Conservation (phyloP, 2,113 vertebrate species). For the Balaeniceps rex region DNA sequence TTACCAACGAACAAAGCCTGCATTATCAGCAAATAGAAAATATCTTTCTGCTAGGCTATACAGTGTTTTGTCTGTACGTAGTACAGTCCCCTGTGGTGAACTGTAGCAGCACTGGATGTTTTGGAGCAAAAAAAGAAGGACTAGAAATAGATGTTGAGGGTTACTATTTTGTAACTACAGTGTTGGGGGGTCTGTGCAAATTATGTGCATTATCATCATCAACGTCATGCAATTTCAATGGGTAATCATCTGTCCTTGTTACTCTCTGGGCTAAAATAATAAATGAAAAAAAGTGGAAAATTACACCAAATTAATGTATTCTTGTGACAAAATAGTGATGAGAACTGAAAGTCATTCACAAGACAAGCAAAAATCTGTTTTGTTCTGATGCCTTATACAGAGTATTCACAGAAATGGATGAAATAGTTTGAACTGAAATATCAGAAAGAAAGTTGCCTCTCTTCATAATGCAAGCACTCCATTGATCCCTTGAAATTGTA, state of each 20-base stretch:
- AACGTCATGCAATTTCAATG: not conserved
- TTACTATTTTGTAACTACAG: not conserved
- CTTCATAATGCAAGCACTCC: not conserved
- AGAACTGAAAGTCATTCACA: not conserved
- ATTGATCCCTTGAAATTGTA: not conserved
- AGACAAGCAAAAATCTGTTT: conserved; percentile 19
- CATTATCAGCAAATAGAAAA: not conserved
- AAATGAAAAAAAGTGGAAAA: not conserved
- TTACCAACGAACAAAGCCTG: not conserved
- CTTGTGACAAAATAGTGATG: not conserved
- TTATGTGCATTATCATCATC: not conserved
- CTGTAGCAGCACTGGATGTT: not conserved
- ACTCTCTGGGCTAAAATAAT: not conserved
- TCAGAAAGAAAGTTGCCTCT: not conserved
- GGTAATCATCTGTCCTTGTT: conserved; percentile 8
- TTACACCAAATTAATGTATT: not conserved
- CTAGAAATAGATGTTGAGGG: not conserved
- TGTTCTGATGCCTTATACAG: not conserved
- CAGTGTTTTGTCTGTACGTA: not conserved
- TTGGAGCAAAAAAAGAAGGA: not conserved
- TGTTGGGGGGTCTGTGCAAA: not conserved
- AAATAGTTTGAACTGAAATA: conserved; percentile 16
- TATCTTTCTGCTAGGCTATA: not conserved
- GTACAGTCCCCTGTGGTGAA: not conserved
- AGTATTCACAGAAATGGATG: not conserved